A percentile compares a stretch with the other conserved stretches of the same genome.
Conservation (phyloP, 2,888 invertebrate species). For the Lasioglossum figueresi region DNA sequence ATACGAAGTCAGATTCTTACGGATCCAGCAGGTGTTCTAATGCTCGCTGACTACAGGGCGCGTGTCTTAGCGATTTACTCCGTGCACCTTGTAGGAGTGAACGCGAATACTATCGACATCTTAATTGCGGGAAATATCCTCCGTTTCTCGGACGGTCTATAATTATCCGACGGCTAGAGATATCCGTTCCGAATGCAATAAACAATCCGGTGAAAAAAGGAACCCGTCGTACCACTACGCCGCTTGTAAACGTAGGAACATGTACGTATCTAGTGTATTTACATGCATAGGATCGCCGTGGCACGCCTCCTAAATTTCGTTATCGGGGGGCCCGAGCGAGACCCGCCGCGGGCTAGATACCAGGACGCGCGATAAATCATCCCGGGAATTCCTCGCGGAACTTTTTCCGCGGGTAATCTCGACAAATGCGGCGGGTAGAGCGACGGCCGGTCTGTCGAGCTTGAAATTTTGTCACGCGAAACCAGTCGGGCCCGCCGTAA, state of each 20-base stretch:
- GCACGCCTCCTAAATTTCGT: slow-evolving; percentile 48
- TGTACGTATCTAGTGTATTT: not conserved
- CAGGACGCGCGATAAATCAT: not conserved
- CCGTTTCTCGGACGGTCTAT: slow-evolving; percentile 23
- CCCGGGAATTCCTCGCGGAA: not conserved
- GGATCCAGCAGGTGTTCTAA: not conserved
- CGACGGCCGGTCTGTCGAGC: not conserved
- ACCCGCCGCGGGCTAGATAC: slow-evolving; percentile 14
- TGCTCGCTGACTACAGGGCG: not conserved
- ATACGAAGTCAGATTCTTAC: not conserved
- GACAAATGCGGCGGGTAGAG: not conserved
- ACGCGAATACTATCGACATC: slow-evolving; percentile 26
- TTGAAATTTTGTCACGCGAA: slow-evolving; percentile 63
- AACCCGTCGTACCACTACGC: not conserved
- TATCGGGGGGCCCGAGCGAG: slow-evolving; percentile 39
- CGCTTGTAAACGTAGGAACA: not conserved
- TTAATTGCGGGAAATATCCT: slow-evolving; percentile 41
- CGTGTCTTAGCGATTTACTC: slow-evolving; percentile 15
- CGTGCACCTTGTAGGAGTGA: slow-evolving; percentile 14
- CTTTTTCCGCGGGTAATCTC: slow-evolving; percentile 8
- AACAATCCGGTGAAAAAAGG: slow-evolving; percentile 18
- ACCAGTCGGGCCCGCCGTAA: slow-evolving; percentile 63
- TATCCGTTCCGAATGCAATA: slow-evolving; percentile 34
- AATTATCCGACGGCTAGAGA: slow-evolving; percentile 37
- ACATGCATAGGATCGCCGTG: not conserved